Conservation (phyloP, 2,888 invertebrate genomes). For the Limnephilus rhombicus region DNA sequence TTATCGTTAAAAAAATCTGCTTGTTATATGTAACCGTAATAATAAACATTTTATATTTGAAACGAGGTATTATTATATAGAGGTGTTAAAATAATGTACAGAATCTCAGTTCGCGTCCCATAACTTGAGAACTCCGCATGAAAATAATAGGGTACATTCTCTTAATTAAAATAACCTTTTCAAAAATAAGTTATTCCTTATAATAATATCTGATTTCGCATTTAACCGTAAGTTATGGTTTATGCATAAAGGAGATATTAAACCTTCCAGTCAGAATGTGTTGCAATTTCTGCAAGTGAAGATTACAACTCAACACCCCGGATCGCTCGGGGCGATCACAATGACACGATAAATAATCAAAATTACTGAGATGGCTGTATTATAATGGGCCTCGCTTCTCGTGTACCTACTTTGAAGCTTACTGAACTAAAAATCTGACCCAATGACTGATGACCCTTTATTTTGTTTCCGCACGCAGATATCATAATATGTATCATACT, state of each 20-base stretch:
- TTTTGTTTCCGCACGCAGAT: background rate
- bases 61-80: background rate
- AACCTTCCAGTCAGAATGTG: background rate
- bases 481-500: too few relatives aligned
- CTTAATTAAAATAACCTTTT: slow-evolving; percentile 32
- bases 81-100: background rate
- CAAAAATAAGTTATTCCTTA: background rate
- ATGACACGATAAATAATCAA: background rate
- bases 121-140: background rate
- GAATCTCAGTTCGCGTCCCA: background rate
- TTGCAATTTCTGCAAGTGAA: slow-evolving; percentile 1
- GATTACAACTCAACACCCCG: background rate
- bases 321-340: background rate
- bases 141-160: background rate
- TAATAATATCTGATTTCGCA: slow-evolving; percentile 15
- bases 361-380: background rate
- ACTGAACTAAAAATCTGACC: background rate
- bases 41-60: background rate
- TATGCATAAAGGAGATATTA: slow-evolving; percentile 1
- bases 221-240: background rate
- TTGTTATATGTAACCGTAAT: background rate
- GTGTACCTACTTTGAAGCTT: background rate
- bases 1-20: background rate
- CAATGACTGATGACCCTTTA: background rate
- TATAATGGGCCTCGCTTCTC: background rate